A percentile compares a stretch with the other conserved stretches of the same genome.
These are phyloP conservation scores for Campylorhamphus procurvoides DNA, from an alignment of 2,113 vertebrate species.

Conservation along the genomic window DNA sequence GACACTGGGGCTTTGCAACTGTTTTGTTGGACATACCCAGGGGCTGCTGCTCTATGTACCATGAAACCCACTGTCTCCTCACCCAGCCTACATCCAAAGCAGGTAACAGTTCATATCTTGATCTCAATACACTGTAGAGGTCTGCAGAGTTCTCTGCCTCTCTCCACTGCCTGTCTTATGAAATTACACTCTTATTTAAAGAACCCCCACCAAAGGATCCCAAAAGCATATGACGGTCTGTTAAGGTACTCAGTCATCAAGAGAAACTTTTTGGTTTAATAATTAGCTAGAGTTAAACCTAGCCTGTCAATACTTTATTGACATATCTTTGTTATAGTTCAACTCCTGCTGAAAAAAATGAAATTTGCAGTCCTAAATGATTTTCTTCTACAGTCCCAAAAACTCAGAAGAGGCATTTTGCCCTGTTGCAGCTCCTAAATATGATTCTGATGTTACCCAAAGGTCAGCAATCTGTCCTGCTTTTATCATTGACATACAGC, in stretches of 20 bases:
- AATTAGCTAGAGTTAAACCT: background rate
- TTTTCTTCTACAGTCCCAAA: background rate
- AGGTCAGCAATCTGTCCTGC: background rate
- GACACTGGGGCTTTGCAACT: background rate
- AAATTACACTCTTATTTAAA: background rate
- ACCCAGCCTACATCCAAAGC: background rate
- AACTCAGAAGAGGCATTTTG: background rate
- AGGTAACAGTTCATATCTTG: background rate
- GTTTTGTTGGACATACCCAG: background rate
- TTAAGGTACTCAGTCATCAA: background rate
- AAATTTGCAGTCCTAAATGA: background rate
- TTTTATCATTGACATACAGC: background rate
- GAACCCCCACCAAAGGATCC: fast-evolving
- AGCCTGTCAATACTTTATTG: background rate
- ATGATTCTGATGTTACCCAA: background rate
- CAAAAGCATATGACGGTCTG: background rate
- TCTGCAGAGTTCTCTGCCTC: background rate
- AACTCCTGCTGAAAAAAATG: fast-evolving
- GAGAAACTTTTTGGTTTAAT: background rate
- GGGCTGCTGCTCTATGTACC: background rate
- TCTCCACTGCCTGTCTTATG: background rate
- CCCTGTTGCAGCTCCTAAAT: background rate
- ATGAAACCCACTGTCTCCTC: background rate
- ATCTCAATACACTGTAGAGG: background rate
- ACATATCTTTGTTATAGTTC: background rate